phyloP scores from a whole-genome alignment of 2,113 vertebrate genomes.

The Pterocles orientalis region DNA sequence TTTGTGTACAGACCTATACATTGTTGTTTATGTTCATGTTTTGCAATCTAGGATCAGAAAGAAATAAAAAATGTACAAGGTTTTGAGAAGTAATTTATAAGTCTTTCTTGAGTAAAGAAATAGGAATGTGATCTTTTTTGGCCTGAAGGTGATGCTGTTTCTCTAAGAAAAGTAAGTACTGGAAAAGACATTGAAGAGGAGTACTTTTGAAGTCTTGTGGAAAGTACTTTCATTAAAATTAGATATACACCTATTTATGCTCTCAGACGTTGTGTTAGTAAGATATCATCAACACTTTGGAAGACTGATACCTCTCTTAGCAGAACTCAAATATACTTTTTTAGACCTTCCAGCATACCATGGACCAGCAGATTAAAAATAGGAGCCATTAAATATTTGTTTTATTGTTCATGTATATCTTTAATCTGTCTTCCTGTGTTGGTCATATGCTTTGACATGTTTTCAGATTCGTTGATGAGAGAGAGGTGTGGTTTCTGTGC shows the following conservation, averaged over 20 bases:
- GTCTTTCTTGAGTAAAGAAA: background rate
- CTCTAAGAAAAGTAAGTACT: constrained; percentile 39
- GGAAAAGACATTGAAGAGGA: background rate
- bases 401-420: fast-evolving
- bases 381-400: background rate
- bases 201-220: background rate
- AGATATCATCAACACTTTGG: background rate
- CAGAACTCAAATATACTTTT: background rate
- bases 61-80: background rate
- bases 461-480: background rate
- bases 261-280: background rate
- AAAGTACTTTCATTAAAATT: background rate
- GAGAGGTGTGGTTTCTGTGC: background rate
- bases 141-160: constrained; percentile 71
- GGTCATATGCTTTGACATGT: background rate
- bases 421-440: background rate
- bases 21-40: background rate
- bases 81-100: background rate
- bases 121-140: background rate
- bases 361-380: background rate
- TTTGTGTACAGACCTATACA: background rate
- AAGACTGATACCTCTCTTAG: background rate
- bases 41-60: background rate
- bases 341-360: background rate
- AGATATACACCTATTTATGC: background rate